Base-by-base conservation (phyloP, 2,113 vertebrate species). In the Hippolais icterina region DNA sequence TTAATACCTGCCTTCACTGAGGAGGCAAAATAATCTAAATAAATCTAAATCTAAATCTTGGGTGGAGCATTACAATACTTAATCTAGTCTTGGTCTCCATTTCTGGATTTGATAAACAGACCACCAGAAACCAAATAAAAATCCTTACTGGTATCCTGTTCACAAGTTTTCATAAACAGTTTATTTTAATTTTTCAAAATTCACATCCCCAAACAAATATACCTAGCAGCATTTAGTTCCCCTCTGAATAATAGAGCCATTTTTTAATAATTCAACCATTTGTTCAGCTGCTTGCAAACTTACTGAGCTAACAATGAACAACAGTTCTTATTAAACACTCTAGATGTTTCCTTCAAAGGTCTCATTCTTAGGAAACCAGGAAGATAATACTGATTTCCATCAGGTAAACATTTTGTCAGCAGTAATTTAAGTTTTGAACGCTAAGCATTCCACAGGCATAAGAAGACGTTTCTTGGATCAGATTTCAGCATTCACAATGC, bases 351-450 rank as follows among this genome's bases (percentile, higher is more conserved):
- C 89, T 83, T 86, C 53, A 91, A 71, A 93, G 41, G 49, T 72
- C 74, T 96, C 76, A 87, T 85, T 66, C 74, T 88, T 57, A 65
- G 89, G 86, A 97, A 94, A 23, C 61, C 50, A 68, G 54, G 59
- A 95, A 91, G 65, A 87, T 76, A 96, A 96, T 42, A 97, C 66
- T 68, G 76, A 96, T 96, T 96, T 96, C 79, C 56, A 96, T 85
- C 93, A 94, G 61, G 60, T 20, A 41, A 95, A 91, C 46, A 83
- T 95, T 96, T 89, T 69, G 69, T 93, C 95, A 97, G 94, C 95
- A 97, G 65, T 95, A 97, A 97, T 89, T 96, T 71, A 92, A 94
- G 70, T 94, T 93, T 95, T 93, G 72, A 71, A 89, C 29, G 35
- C 65, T 94, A 87, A 94, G 87, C 57, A 86, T 85, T 96, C 72